Conservation (phyloP, 2,113 vertebrate species). For the Morone chrysops region DNA sequence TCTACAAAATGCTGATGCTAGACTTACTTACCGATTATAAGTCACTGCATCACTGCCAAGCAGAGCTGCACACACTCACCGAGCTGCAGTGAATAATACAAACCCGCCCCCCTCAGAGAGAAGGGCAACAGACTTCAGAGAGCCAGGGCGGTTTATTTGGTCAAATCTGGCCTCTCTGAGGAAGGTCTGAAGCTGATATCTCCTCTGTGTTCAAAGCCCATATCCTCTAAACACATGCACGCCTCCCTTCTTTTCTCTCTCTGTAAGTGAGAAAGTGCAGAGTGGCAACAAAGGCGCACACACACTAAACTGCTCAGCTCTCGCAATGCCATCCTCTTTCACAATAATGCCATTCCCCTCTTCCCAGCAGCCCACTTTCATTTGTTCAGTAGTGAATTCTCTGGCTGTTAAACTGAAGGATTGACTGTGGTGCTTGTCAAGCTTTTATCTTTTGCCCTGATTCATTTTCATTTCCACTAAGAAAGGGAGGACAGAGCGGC, state of each 20-base stretch:
- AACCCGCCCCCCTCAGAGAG: constrained; percentile 29
- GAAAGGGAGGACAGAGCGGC: constrained; percentile 57
- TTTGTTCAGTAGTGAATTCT: constrained; percentile 79
- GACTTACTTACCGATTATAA: constrained; percentile 71
- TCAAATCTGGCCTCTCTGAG: constrained; percentile 44
- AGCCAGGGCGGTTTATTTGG: constrained; percentile 25
- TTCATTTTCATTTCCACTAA: constrained; percentile 80
- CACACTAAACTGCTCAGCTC: constrained; percentile 41
- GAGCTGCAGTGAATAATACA: constrained; percentile 55
- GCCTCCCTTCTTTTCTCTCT: constrained; percentile 20
- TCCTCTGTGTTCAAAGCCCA: constrained; percentile 23
- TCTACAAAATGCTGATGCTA: constrained; percentile 76
- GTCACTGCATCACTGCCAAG: constrained; percentile 72
- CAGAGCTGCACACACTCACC: constrained; percentile 22
- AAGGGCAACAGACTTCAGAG: constrained; percentile 38
- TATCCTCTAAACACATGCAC: constrained; percentile 38
- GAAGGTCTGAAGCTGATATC: constrained; percentile 32
- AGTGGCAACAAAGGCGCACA: constrained; percentile 25
- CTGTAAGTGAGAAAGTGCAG: constrained; percentile 37
- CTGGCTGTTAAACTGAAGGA: constrained; percentile 82
- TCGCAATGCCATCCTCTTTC: constrained; percentile 46
- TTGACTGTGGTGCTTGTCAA: constrained; percentile 76
- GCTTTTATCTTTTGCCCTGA: constrained; percentile 82
- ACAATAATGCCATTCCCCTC: constrained; percentile 66
- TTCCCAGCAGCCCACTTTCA: constrained; percentile 73